These are phyloP conservation scores for Limnothrissa miodon DNA, from an alignment of 2,113 vertebrate genomes.

Conservation along the genomic window DNA sequence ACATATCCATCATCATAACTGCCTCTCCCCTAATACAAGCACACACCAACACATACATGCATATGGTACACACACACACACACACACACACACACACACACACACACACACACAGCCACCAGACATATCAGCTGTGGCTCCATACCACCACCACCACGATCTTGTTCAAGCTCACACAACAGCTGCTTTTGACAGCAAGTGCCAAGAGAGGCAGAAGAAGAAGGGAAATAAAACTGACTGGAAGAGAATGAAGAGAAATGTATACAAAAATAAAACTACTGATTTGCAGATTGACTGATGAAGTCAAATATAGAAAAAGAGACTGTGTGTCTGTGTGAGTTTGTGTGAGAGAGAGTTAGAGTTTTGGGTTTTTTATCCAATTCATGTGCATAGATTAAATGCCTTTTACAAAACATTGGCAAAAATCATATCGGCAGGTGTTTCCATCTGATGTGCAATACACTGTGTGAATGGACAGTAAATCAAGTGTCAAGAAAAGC, in stretches of 20 bases:
- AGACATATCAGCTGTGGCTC: slow-evolving; percentile 57
- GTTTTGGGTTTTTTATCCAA: no score
- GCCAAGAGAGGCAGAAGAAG: neutral
- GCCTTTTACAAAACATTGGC: no score
- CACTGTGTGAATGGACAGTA: no score
- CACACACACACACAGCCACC: slow-evolving; percentile 34
- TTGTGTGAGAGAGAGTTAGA: neutral
- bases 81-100: slow-evolving; percentile 29
- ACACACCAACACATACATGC: neutral
- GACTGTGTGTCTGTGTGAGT: neutral
- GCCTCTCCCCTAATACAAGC: slow-evolving; percentile 10
- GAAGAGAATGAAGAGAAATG: neutral
- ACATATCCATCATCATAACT: neutral
- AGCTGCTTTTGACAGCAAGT: slow-evolving; percentile 53
- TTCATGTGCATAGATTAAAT: no score
- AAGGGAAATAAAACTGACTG: neutral
- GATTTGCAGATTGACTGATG: neutral
- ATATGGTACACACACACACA: slow-evolving; percentile 18
- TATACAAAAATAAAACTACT: neutral
- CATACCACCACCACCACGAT: slow-evolving; percentile 54
- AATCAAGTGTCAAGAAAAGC: no score
- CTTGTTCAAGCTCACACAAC: slow-evolving; percentile 51
- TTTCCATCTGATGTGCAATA: no score
- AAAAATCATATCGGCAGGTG: no score
- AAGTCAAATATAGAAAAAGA: neutral